A percentile compares a stretch with the other conserved stretches of the same genome.
phyloP scores from a whole-genome alignment of 2,888 invertebrate species.

The Empis stercorea region DNA sequence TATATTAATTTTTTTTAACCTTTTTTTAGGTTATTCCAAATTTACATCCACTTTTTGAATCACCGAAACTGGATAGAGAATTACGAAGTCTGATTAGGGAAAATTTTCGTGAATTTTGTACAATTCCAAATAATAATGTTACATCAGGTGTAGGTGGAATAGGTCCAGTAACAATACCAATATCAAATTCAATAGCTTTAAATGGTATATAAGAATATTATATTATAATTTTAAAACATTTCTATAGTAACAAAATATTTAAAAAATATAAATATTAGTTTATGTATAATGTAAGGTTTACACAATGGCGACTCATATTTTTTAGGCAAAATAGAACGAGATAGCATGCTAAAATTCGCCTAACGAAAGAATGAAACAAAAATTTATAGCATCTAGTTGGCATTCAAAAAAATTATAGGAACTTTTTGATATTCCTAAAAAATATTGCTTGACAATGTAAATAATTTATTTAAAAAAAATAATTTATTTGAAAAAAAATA shows the following conservation, averaged over 20 bases:
- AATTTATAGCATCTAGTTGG: too few relatives aligned
- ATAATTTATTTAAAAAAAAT: too few relatives aligned
- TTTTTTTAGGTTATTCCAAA: conserved; percentile 42
- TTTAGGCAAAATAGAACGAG: too few relatives aligned
- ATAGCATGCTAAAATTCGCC: too few relatives aligned
- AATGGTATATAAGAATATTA: conserved; percentile 11
- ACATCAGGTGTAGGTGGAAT: conserved; percentile 15
- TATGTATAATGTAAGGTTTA: too few relatives aligned
- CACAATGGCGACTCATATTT: too few relatives aligned
- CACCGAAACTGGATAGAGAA: conserved; percentile 51
- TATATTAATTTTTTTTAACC: neutral
- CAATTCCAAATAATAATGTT: conserved; percentile 14
- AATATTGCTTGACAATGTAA: too few relatives aligned
- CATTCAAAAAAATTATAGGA: too few relatives aligned
- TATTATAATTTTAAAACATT: conserved; percentile 6
- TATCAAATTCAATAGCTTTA: conserved; percentile 18
- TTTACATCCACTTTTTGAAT: conserved; percentile 44
- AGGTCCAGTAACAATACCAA: conserved; percentile 17
- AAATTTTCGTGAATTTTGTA: conserved; percentile 74
- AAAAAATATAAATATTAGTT: too few relatives aligned
- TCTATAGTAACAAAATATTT: neutral
- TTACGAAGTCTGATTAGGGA: conserved; percentile 66
- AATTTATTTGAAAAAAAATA: too few relatives aligned
- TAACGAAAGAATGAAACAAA: too few relatives aligned
- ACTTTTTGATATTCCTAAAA: too few relatives aligned